Conservation (phyloP, 1,140 invertebrate genomes). For the Xylocopa sonorina region DNA sequence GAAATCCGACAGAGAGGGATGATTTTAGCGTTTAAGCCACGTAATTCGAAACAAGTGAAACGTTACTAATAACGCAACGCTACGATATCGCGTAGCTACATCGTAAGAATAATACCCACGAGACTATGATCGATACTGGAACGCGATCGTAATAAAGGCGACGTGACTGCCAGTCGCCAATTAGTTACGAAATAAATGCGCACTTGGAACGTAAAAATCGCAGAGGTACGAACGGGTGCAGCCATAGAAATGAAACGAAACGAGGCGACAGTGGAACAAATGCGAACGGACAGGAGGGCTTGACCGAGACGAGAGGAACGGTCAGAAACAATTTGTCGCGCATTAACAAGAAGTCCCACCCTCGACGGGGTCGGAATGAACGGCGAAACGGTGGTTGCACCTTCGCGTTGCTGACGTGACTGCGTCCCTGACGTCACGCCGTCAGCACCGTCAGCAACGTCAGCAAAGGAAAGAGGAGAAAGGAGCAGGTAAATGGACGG, state of each 20-base stretch:
- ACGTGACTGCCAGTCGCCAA: no score
- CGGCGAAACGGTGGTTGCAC: conserved; percentile 14
- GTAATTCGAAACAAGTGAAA: no score
- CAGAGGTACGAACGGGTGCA: not conserved
- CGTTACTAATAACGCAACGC: not conserved
- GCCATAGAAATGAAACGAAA: not conserved
- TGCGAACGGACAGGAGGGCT: not conserved
- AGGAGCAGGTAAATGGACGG: conserved; percentile 11
- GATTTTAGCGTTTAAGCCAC: no score
- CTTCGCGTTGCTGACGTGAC: conserved; percentile 40
- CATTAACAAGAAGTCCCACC: conserved; percentile 19
- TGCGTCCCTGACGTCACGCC: conserved; percentile 43
- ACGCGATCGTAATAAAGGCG: no score
- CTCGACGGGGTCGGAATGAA: conserved; percentile 16
- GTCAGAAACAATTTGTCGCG: conserved; percentile 27
- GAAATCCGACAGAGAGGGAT: not conserved
- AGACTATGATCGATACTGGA: no score
- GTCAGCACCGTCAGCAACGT: conserved; percentile 56
- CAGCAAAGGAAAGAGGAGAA: not conserved
- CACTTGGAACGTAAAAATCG: not conserved
- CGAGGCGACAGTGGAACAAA: not conserved
- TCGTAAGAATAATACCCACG: no score
- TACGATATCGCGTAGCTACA: not conserved
- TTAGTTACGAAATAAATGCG: not conserved
- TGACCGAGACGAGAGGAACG: not conserved